Percentiles rank a stretch among this genome's conserved stretches.
These are phyloP conservation scores for Gobio occitaniae DNA, from an alignment of 2,797 vertebrate genomes.

Conservation along the genomic window DNA sequence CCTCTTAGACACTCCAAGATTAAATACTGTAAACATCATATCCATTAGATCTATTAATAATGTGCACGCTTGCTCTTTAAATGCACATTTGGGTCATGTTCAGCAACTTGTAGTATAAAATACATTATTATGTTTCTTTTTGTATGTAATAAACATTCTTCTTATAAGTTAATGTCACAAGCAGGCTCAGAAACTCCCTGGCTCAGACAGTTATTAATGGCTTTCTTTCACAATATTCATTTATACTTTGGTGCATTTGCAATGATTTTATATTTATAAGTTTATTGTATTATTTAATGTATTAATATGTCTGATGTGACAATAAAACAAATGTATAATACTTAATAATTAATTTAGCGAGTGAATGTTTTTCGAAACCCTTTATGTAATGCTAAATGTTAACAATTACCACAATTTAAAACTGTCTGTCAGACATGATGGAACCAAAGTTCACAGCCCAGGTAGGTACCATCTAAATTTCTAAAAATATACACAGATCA, in stretches of 20 bases:
- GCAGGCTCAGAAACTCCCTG: background rate
- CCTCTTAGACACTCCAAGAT: background rate
- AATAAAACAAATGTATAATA: slow-evolving; percentile 30
- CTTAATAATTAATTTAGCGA: background rate
- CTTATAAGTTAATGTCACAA: slow-evolving; percentile 3
- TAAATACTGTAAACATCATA: slow-evolving; percentile 22
- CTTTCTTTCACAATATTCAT: slow-evolving; percentile 2
- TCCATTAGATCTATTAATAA: slow-evolving; percentile 15
- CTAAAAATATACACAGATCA: too few relatives aligned
- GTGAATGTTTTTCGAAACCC: background rate
- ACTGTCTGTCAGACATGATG: slow-evolving; percentile 7
- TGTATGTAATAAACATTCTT: slow-evolving; percentile 7
- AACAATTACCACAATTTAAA: background rate
- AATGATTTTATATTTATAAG: slow-evolving; percentile 8
- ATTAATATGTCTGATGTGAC: background rate
- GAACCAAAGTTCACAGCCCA: background rate
- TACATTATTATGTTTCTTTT: background rate
- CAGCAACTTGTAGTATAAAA: slow-evolving; percentile 2
- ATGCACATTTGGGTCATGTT: slow-evolving; percentile 3
- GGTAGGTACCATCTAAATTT: background rate
- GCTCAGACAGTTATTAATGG: background rate
- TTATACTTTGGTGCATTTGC: slow-evolving; percentile 11
- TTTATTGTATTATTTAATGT: slow-evolving; percentile 8
- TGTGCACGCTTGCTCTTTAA: slow-evolving; percentile 7
- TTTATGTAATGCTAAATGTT: background rate